phyloP scores from a whole-genome alignment of 2,888 invertebrate species.

The Spisula subtruncata region DNA sequence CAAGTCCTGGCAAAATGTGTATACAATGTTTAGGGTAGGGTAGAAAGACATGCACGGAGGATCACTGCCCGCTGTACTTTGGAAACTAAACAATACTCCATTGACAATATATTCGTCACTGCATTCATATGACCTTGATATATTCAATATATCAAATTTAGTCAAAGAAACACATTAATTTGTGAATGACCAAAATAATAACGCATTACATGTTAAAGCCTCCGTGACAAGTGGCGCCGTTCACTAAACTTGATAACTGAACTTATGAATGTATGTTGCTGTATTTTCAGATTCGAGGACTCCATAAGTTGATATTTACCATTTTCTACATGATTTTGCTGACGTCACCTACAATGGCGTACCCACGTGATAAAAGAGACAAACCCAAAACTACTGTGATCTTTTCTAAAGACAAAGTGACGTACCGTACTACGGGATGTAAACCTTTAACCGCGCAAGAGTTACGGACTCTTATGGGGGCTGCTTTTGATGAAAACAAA shows the following conservation, averaged over 20 bases:
- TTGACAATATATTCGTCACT: too few relatives aligned
- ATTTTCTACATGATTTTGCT: constrained; percentile 71
- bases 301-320: constrained; percentile 68
- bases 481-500: constrained; percentile 76
- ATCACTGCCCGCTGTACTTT: too few relatives aligned
- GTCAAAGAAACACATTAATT: too few relatives aligned
- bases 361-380: constrained; percentile 62
- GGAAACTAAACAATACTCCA: too few relatives aligned
- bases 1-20: too few relatives aligned
- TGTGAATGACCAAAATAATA: too few relatives aligned
- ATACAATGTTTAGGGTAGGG: too few relatives aligned
- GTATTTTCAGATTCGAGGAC: constrained; percentile 72
- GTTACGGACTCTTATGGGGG: constrained; percentile 76
- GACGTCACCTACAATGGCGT: constrained; percentile 68
- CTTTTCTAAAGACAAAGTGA: constrained; percentile 58
- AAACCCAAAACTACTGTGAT: constrained; percentile 61
- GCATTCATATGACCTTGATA: too few relatives aligned
- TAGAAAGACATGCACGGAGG: too few relatives aligned
- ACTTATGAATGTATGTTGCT: not conserved
- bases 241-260: not conserved
- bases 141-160: too few relatives aligned
- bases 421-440: constrained; percentile 73
- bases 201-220: too few relatives aligned
- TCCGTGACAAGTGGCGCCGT: not conserved
- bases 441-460: constrained; percentile 72